Conservation (phyloP, 1,140 invertebrate species). For the Cherax destructor region DNA sequence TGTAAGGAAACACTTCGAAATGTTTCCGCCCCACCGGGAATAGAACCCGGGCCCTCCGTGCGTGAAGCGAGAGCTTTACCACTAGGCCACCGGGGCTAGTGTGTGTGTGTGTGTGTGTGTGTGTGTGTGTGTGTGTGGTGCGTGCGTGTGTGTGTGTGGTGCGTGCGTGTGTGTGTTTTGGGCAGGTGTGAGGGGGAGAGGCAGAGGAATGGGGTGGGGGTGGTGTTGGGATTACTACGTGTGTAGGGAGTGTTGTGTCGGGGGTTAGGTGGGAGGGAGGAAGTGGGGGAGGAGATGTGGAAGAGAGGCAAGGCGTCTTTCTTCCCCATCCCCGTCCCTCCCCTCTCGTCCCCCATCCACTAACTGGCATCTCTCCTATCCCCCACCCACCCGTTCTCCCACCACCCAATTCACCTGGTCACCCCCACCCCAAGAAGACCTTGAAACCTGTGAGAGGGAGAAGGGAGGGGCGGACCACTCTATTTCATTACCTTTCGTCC, state of each 20-base stretch:
- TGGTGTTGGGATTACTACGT: not conserved
- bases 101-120: slow-evolving; percentile 15
- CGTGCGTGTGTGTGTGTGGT: too few species aligned
- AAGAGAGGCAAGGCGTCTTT: not conserved
- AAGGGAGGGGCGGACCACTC: not conserved
- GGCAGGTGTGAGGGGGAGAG: not conserved
- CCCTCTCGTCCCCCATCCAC: not conserved
- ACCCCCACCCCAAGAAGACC: not conserved
- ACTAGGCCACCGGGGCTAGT: too few species aligned
- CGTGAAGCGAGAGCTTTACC: too few species aligned
- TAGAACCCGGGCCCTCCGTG: too few species aligned
- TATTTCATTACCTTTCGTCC: not conserved
- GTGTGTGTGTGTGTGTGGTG: too few species aligned
- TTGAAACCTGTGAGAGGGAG: not conserved
- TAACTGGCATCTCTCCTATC: not conserved
- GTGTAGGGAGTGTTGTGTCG: not conserved
- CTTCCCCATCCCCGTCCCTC: not conserved
- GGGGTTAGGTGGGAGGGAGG: not conserved
- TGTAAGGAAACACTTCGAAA: too few species aligned
- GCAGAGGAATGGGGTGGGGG: not conserved
- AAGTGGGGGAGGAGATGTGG: not conserved
- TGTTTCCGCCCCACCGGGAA: too few species aligned
- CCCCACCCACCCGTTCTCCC: too few species aligned
- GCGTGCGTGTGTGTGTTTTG: not conserved
- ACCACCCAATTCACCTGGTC: not conserved